A percentile compares a stretch with the other conserved stretches of the same genome.
phyloP scores from a whole-genome alignment of 2,888 invertebrate genomes.

The Ethmia dodecea region DNA sequence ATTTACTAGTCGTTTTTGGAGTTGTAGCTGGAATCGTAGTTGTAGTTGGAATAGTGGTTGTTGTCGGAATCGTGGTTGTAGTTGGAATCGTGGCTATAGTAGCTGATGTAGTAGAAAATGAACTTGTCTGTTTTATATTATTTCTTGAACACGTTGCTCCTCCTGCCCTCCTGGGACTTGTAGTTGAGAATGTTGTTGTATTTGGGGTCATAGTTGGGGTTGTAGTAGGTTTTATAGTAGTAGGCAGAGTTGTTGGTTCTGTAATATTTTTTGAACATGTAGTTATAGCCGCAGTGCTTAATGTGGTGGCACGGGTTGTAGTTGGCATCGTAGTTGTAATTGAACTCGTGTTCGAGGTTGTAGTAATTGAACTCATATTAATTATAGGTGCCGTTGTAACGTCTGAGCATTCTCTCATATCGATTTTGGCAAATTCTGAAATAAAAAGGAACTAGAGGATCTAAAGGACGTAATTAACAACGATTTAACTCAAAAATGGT shows the following conservation, averaged over 20 bases:
- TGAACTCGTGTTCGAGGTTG: too few species aligned
- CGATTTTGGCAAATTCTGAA: too few species aligned
- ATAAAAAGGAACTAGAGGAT: too few species aligned
- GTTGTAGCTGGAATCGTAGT: background rate
- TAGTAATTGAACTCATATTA: too few species aligned
- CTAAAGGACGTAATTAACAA: too few species aligned
- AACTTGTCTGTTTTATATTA: background rate
- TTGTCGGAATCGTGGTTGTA: background rate
- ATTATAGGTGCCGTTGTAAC: too few species aligned
- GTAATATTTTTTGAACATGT: background rate
- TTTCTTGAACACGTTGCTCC: background rate
- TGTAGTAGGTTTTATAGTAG: background rate
- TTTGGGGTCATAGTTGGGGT: slow-evolving; percentile 1
- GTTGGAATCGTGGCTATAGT: background rate
- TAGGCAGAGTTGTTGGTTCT: background rate
- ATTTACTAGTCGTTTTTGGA: slow-evolving; percentile 1
- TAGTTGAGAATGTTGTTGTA: background rate
- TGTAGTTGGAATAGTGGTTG: background rate
- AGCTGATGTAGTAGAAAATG: background rate
- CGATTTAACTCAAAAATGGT: too few species aligned
- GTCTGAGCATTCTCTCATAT: too few species aligned
- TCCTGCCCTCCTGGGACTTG: background rate
- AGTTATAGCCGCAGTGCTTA: background rate
- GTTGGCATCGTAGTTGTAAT: background rate
- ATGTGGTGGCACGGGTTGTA: too few species aligned